Conservation (phyloP, 2,888 invertebrate genomes). For the Hypercompe scribonia region DNA sequence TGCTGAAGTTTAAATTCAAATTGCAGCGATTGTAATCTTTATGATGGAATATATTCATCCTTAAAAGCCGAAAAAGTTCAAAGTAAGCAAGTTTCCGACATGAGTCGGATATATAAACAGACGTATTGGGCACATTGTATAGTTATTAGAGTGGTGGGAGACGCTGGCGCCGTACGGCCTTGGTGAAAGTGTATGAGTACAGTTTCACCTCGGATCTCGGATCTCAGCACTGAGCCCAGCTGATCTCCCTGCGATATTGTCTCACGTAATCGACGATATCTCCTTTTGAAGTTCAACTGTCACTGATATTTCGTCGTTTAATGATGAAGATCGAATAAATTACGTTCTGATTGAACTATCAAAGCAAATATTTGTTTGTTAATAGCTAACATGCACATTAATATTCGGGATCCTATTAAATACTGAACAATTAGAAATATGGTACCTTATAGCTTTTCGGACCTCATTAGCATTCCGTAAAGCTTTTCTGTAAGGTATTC, state of each 20-base stretch:
- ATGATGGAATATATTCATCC: constrained; percentile 12
- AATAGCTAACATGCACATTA: not conserved
- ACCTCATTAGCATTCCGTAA: not conserved
- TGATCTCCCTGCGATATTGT: constrained; percentile 59
- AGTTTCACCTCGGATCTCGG: constrained; percentile 71
- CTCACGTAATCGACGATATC: constrained; percentile 55
- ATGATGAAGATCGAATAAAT: constrained; percentile 11
- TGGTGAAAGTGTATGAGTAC: constrained; percentile 76
- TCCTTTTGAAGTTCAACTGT: constrained; percentile 47
- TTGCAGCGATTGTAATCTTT: constrained; percentile 17
- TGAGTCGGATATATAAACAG: constrained; percentile 29
- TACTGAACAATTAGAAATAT: no score
- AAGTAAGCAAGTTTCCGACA: constrained; percentile 18
- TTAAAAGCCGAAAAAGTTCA: constrained; percentile 16
- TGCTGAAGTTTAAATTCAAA: not conserved
- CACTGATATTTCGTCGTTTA: constrained; percentile 24
- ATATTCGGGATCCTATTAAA: not conserved
- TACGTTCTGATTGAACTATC: constrained; percentile 1
- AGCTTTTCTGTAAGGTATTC: not conserved
- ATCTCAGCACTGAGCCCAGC: constrained; percentile 43
- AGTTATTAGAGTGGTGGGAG: constrained; percentile 53
- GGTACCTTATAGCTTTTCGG: not conserved
- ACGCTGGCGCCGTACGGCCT: constrained; percentile 72
- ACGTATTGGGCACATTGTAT: constrained; percentile 41
- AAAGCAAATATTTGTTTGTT: not conserved